Evolutionary conservation across 2,888 invertebrate species (phyloP), one percentile per base, ranked within the genome.

Genomic region (Hirtodrosophila duncani): DNA sequence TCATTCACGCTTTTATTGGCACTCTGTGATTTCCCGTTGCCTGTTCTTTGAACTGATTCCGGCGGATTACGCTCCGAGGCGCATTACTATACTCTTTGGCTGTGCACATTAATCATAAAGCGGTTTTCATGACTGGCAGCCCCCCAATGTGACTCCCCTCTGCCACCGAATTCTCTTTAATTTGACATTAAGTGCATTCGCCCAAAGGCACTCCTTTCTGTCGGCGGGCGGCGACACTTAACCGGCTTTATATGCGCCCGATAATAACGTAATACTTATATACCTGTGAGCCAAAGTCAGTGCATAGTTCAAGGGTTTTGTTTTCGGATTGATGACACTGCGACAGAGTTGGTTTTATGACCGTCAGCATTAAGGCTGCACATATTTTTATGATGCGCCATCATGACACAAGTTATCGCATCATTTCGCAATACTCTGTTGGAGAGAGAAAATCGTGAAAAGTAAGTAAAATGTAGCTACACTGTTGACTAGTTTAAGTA

Each of bases 171-270:
- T 29, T 66, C 67, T 67, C 60, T 67, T 67, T 66, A 67, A 66
- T 66, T 67, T 61, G 57, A 64, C 64, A 64, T 67, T 66, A 66
- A 66, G 67, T 66, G 67, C 64, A 67, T 61, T 67, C 64, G 67
- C 60, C 52, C 46, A 49, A 4, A 49, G 62, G 45, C 11, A 26
- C 34, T 45, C 41, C 50, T 61, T 45, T 34, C n/a, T n/a, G n/a
- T n/a, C n/a, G n/a, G n/a, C n/a, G n/a, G n/a, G n/a, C n/a, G n/a
- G 33, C 33, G 48, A 48, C 43, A 56, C 63, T 66, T 63, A 67
- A 67, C 51, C 49, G 48, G 56, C 67, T 66, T 66, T n/a, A n/a
- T n/a, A 66, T 63, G 48, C 33, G n/a, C 39, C 63, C 58, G 55
- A 66, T 63, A 59, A 66, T 62, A 59, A 66, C 46, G 66, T 45